Conservation (phyloP, 2,888 invertebrate species). For the Zhuqinia jingwanae region DNA sequence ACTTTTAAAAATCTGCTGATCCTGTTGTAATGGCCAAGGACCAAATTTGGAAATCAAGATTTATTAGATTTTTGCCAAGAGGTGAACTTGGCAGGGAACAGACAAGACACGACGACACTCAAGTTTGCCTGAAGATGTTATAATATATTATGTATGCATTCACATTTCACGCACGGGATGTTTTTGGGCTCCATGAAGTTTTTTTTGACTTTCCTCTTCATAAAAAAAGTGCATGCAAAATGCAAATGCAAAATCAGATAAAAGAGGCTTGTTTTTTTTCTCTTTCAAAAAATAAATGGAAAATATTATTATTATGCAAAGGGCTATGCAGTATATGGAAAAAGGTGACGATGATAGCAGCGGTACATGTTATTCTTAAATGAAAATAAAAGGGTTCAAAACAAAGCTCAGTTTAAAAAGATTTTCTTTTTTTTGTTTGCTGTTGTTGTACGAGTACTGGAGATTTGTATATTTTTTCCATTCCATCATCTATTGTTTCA, state of each 20-base stretch:
- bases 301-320: conserved; percentile 16
- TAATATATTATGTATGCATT: neutral
- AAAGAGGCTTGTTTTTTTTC: neutral
- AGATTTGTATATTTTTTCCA: conserved; percentile 6
- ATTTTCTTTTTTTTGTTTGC: too few relatives aligned
- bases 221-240: neutral
- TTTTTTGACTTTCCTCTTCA: conserved; percentile 4
- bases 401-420: too few relatives aligned
- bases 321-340: too few relatives aligned
- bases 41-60: conserved; percentile 57
- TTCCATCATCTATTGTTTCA: conserved; percentile 4
- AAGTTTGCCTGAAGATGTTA: neutral
- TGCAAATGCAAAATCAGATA: neutral
- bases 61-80: conserved; percentile 27
- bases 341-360: too few relatives aligned
- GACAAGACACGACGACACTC: neutral
- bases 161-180: neutral
- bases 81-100: neutral
- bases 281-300: neutral
- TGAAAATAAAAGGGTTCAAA: too few relatives aligned
- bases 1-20: neutral
- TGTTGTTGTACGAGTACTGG: too few relatives aligned
- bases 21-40: conserved; percentile 11
- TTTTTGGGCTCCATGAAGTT: conserved; percentile 40
- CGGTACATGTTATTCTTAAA: too few relatives aligned